Evolutionary conservation across 2,888 invertebrate genomes (phyloP).

Genomic region (Leptinotarsa rubiginosa): DNA sequence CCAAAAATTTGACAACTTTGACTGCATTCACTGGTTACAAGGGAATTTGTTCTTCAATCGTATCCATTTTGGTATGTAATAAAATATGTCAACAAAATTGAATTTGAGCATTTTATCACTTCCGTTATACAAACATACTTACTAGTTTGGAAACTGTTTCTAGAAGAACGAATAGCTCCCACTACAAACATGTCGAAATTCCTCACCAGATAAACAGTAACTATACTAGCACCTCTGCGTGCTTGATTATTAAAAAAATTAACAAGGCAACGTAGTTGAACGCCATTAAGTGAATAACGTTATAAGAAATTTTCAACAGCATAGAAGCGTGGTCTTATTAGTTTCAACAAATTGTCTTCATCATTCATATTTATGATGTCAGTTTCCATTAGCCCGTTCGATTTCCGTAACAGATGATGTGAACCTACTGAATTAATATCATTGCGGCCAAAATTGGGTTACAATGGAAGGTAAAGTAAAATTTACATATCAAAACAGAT

Average conservation of each 20-base stretch:
- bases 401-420: too few relatives aligned
- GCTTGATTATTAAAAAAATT: not conserved
- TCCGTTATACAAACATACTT: not conserved
- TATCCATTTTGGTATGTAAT: not conserved
- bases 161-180: not conserved
- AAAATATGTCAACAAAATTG: not conserved
- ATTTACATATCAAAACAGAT: too few relatives aligned
- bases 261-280: not conserved
- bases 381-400: too few relatives aligned
- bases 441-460: too few relatives aligned
- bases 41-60: not conserved
- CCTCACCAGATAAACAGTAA: not conserved
- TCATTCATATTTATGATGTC: too few relatives aligned
- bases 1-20: too few relatives aligned
- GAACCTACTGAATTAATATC: too few relatives aligned
- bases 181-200: not conserved
- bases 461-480: too few relatives aligned
- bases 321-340: too few relatives aligned
- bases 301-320: not conserved
- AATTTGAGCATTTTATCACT: not conserved
- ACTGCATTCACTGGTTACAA: not conserved
- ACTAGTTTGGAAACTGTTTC: not conserved
- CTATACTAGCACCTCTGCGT: not conserved
- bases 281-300: not conserved
- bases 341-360: too few relatives aligned